Conservation (phyloP, 2,797 vertebrate species). For the Cirrhinus molitorella region DNA sequence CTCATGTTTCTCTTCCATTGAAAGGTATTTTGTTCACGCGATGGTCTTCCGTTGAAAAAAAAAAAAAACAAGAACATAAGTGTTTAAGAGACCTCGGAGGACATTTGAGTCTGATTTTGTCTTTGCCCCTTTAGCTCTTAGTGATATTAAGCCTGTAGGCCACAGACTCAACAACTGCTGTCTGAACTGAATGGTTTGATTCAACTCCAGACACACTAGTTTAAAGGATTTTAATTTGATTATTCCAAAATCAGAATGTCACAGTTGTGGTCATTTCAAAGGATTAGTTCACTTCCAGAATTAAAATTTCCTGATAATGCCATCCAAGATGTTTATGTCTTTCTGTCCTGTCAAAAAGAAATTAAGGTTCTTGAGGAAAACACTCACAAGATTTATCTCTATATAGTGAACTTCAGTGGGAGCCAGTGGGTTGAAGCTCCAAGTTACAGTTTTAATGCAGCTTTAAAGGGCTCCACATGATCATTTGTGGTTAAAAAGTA, state of each 20-base stretch:
- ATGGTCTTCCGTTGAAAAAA: conserved; percentile 62
- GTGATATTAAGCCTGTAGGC: conserved; percentile 35
- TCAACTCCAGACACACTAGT: conserved; percentile 42
- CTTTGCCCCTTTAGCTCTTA: conserved; percentile 48
- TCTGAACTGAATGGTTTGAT: conserved; percentile 26
- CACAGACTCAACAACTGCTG: conserved; percentile 32
- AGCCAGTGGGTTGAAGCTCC: no score
- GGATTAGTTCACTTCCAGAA: no score
- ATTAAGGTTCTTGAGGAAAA: no score
- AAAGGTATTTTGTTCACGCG: conserved; percentile 62
- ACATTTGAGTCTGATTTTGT: conserved; percentile 47
- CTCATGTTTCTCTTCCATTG: conserved; percentile 55
- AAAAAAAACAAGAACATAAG: conserved; percentile 42
- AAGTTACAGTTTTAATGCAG: no score
- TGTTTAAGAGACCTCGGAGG: conserved; percentile 51
- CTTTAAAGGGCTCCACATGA: no score
- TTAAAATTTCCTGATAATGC: no score
- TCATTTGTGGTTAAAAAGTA: no score
- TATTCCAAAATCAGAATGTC: conserved; percentile 61
- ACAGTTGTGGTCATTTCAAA: conserved; percentile 62
- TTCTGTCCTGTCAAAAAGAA: no score
- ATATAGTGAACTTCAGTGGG: no score
- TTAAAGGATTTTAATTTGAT: conserved; percentile 35
- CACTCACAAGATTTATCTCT: no score
- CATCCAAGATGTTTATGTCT: no score